A percentile compares a stretch with the other conserved stretches of the same genome.
Evolutionary conservation across 1,140 invertebrate genomes (phyloP).

Genomic region (Atopsyche davidsoni): DNA sequence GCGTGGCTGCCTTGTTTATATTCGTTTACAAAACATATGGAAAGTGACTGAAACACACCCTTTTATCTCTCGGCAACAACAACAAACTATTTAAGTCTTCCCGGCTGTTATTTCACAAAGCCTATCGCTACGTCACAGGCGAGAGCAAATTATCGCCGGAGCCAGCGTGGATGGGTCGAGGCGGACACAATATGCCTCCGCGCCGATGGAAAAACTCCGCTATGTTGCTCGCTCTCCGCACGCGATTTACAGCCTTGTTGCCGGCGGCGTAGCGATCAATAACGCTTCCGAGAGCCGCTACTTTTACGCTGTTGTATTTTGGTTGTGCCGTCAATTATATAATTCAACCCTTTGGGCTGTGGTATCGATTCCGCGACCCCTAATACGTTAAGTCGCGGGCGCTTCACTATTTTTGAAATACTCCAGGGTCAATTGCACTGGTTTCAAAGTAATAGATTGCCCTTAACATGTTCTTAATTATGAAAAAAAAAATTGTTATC

Average conservation of each 20-base stretch:
- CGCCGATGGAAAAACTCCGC: not conserved
- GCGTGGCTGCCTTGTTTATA: too few relatives aligned
- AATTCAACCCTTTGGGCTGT: slow-evolving; percentile 14
- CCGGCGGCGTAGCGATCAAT: not conserved
- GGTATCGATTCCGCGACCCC: slow-evolving; percentile 10
- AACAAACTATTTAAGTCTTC: too few relatives aligned
- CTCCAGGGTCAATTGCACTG: too few relatives aligned
- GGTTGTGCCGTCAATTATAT: slow-evolving; percentile 11
- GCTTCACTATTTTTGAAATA: too few relatives aligned
- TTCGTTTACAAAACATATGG: too few relatives aligned
- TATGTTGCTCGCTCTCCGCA: not conserved
- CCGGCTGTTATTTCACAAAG: not conserved
- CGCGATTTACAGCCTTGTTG: not conserved
- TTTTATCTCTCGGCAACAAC: too few relatives aligned
- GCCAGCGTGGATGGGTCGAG: not conserved
- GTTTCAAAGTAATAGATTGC: too few relatives aligned
- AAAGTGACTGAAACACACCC: too few relatives aligned
- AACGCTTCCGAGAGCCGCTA: not conserved
- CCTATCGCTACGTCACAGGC: not conserved
- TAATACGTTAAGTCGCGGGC: too few relatives aligned
- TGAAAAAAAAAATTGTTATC: too few relatives aligned
- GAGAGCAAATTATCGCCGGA: slow-evolving; percentile 1
- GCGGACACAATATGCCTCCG: not conserved
- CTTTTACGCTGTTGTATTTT: slow-evolving; percentile 1
- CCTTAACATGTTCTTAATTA: not conserved